phyloP scores from a whole-genome alignment of 2,797 vertebrate genomes.

The Xenentodon cancila region DNA sequence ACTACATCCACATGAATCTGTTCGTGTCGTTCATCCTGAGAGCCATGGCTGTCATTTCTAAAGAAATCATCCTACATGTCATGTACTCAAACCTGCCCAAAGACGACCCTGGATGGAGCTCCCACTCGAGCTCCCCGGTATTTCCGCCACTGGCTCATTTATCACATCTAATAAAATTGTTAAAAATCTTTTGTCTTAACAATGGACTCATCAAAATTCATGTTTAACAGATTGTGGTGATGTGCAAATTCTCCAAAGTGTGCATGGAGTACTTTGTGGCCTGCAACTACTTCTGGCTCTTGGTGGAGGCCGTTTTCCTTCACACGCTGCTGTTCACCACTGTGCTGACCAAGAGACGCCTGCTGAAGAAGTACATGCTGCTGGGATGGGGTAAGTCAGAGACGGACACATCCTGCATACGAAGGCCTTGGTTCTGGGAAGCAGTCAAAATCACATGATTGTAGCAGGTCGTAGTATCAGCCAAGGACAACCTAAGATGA shows the following conservation, averaged over 20 bases:
- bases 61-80: slow-evolving; percentile 82
- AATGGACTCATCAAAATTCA: neutral
- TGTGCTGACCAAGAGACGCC: slow-evolving; percentile 85
- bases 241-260: slow-evolving; percentile 88
- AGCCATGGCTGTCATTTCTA: slow-evolving; percentile 86
- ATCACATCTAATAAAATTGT: neutral
- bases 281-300: slow-evolving; percentile 93
- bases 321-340: slow-evolving; percentile 88
- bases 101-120: slow-evolving; percentile 87
- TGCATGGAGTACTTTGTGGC: slow-evolving; percentile 93
- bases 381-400: slow-evolving; percentile 91
- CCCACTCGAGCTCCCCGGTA: slow-evolving; percentile 85
- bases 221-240: slow-evolving; percentile 75
- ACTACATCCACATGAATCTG: slow-evolving; percentile 98
- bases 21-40: slow-evolving; percentile 94
- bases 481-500: too few relatives aligned
- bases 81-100: slow-evolving; percentile 84
- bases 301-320: slow-evolving; percentile 95
- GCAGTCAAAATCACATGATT: too few relatives aligned
- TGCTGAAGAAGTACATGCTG: slow-evolving; percentile 90
- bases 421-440: too few relatives aligned
- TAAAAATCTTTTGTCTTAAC: neutral
- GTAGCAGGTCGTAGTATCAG: too few relatives aligned
- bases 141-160: neutral
- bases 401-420: neutral